phyloP scores from a whole-genome alignment of 2,797 vertebrate genomes.

The Rhabdophis nuchalis region DNA sequence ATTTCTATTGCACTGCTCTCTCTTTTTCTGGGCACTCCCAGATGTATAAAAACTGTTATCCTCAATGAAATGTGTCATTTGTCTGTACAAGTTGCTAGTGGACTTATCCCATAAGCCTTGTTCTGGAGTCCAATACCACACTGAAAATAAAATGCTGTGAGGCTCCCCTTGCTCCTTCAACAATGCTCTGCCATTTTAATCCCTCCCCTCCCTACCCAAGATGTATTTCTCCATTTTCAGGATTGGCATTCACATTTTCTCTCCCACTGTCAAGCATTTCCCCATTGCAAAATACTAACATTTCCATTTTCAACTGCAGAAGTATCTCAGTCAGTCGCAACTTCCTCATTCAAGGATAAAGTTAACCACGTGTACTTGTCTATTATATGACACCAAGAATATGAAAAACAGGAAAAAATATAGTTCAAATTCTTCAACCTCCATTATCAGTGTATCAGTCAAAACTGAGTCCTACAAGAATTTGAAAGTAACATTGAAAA shows the following conservation, averaged over 20 bases:
- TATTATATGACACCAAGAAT: not conserved
- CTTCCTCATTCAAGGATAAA: not conserved
- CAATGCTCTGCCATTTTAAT: not conserved
- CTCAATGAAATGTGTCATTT: not conserved
- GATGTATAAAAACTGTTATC: not conserved
- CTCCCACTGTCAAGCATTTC: not conserved
- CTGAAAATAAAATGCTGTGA: not conserved
- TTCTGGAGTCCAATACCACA: not conserved
- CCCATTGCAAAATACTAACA: not conserved
- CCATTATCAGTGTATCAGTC: not conserved
- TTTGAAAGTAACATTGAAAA: not conserved
- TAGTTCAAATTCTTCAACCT: too few relatives aligned
- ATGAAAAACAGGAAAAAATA: not conserved
- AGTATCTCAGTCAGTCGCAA: not conserved
- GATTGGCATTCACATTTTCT: not conserved
- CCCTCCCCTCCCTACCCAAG: fast-evolving
- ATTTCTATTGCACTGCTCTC: not conserved
- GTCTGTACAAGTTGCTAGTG: not conserved
- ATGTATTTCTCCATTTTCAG: not conserved
- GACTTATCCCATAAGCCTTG: not conserved
- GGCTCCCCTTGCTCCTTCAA: not conserved
- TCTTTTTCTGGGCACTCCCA: not conserved
- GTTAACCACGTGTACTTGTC: not conserved
- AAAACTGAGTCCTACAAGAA: not conserved
- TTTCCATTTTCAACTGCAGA: not conserved